phyloP scores from a whole-genome alignment of 2,888 invertebrate species.

The Odiellus spinosus region DNA sequence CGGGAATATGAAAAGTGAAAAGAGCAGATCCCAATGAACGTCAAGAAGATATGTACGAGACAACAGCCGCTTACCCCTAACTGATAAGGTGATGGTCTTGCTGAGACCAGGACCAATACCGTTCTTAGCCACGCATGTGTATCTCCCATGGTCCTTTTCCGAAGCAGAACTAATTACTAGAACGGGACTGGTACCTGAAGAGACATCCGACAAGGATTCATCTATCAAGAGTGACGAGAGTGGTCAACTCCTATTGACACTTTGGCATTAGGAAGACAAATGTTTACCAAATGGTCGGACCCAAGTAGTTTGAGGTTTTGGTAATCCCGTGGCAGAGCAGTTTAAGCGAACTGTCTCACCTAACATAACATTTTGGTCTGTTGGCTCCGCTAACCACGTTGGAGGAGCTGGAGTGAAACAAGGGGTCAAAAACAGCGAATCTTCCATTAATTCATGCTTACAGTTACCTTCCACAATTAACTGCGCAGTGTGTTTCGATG shows the following conservation, averaged over 20 bases:
- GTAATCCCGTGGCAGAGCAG: slow-evolving; percentile 16
- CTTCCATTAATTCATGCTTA: no score
- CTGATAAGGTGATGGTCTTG: no score
- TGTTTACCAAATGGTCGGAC: no score
- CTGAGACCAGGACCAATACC: slow-evolving; percentile 8
- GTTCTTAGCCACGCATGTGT: slow-evolving; percentile 10
- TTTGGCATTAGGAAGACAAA: no score
- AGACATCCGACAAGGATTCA: no score
- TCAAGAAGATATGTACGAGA: no score
- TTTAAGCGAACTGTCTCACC: slow-evolving; percentile 7
- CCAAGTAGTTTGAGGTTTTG: slow-evolving; percentile 15
- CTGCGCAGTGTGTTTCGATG: slow-evolving; percentile 3
- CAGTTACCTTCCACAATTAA: slow-evolving; percentile 10
- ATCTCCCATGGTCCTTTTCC: slow-evolving; percentile 5
- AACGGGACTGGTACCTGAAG: no score
- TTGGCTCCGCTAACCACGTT: slow-evolving; percentile 16
- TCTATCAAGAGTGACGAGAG: no score
- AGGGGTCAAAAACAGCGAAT: not conserved
- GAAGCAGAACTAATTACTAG: not conserved
- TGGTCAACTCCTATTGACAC: no score
- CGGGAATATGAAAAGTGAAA: no score
- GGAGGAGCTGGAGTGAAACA: slow-evolving; percentile 14
- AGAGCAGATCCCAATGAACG: no score
- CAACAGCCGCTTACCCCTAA: no score
- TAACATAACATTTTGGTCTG: slow-evolving; percentile 9